Conservation (phyloP, 2,797 vertebrate species). For the Chromis chromis region DNA sequence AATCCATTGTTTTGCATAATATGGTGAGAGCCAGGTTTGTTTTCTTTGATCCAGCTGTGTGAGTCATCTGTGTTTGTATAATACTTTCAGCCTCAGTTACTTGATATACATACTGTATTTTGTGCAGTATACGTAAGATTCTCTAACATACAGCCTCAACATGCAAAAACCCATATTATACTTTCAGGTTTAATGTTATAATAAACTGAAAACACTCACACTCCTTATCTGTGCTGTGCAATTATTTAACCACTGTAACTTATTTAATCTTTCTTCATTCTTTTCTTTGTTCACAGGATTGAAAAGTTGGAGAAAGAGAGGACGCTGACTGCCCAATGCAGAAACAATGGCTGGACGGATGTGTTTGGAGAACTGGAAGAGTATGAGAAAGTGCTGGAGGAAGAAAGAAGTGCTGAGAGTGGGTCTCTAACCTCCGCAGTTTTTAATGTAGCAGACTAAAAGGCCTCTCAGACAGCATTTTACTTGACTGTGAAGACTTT, state of each 20-base stretch:
- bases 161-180: too few relatives aligned
- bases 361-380: conserved; percentile 85
- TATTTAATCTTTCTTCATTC: background rate
- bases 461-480: background rate
- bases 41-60: background rate
- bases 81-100: background rate
- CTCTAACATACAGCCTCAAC: too few relatives aligned
- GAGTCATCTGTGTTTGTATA: background rate
- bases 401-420: conserved; percentile 88
- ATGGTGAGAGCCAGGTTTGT: background rate
- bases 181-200: too few relatives aligned
- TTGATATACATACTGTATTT: too few relatives aligned
- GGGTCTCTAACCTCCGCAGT: conserved; percentile 53
- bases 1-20: background rate
- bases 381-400: conserved; percentile 82
- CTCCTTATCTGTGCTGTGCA: too few relatives aligned
- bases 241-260: background rate
- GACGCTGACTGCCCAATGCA: conserved; percentile 82
- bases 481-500: background rate
- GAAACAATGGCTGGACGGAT: conserved; percentile 84
- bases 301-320: conserved; percentile 89
- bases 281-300: conserved; percentile 79
- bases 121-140: too few relatives aligned
- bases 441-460: background rate
- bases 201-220: too few relatives aligned